Evolutionary conservation across 2,888 invertebrate species (phyloP), one percentile per base, ranked within the genome.

Genomic region (Pediacus dermestoides): DNA sequence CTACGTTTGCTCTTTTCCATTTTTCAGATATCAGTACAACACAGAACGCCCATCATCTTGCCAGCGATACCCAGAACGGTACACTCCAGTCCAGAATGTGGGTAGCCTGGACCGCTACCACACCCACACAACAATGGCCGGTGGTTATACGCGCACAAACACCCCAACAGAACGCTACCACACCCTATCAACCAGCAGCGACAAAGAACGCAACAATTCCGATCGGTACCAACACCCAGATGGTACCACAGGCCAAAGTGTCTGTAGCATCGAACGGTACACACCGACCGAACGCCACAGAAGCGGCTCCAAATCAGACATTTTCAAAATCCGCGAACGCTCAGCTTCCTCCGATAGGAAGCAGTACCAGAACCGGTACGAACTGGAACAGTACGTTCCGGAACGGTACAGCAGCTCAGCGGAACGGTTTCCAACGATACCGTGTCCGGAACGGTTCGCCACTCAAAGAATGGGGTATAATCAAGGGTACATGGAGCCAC

Each of bases 401-500:
- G 57, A 53, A 11, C 46, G 53, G 18, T 50, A 41, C 34, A 37
- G 31, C 9, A 9, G 10, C 13, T 12, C 3, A 2, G 13, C 11
- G 4, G 12, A 28, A 4, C 28, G 63, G 15, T 64, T 64, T 44
- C 60, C 68, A 40, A 57, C 67, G 7, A 66, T 68, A 37, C 68
- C 68, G n/a, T 67, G 67, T 37, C 68, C 68, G 16, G 68, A 68
- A 42, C 53, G 66, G 7, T 68, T 68, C 38, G 67, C 67, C 10
- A 59, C 62, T 2, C 31, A 30, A 18, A 7, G 4, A 25, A n/a
- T n/a, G n/a, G n/a, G n/a, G n/a, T n/a, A 9, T 6, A n/a, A 3
- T 6, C 42, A 22, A 28, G 56, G 60, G 50, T 73, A 73, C 41
- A 71, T 74, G 63, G 75, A 75, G 44, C 76, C 76, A 37, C 76